Evolutionary conservation across 2,888 invertebrate genomes (phyloP).

Genomic region (Hemicrepidius hirtus): DNA sequence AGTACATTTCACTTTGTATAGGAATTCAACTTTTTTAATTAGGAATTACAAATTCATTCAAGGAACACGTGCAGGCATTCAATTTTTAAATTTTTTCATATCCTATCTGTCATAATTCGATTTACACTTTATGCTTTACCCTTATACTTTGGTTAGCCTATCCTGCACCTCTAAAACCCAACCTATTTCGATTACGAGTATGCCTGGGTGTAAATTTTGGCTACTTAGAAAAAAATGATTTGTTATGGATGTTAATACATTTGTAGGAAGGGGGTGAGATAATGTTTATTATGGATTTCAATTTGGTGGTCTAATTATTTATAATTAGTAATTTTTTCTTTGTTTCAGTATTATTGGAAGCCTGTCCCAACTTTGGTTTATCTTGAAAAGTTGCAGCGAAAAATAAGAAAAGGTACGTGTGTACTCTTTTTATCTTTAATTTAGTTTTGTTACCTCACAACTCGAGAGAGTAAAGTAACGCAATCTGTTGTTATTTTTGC

Average conservation of each 20-base stretch:
- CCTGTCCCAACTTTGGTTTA: not conserved
- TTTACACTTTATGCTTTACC: too few species aligned
- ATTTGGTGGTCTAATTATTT: not conserved
- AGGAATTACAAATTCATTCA: constrained; percentile 34
- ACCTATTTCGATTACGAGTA: too few species aligned
- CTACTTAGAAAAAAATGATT: too few species aligned
- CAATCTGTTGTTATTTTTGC: constrained; percentile 57
- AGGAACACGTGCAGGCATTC: constrained; percentile 8
- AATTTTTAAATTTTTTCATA: not conserved
- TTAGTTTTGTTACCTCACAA: constrained; percentile 42
- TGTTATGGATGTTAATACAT: too few species aligned
- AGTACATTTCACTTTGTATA: too few species aligned
- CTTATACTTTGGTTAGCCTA: too few species aligned
- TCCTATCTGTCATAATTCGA: too few species aligned
- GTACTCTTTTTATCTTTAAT: constrained; percentile 38
- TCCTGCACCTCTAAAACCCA: too few species aligned
- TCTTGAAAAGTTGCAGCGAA: not conserved
- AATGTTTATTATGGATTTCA: not conserved
- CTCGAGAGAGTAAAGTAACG: constrained; percentile 46
- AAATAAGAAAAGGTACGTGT: constrained; percentile 23
- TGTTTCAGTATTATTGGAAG: constrained; percentile 1
- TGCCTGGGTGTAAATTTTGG: too few species aligned
- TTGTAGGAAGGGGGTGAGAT: too few species aligned
- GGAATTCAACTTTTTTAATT: too few species aligned
- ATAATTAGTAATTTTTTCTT: not conserved